Conservation (phyloP, 2,113 vertebrate genomes). For the Ellobius talpinus region DNA sequence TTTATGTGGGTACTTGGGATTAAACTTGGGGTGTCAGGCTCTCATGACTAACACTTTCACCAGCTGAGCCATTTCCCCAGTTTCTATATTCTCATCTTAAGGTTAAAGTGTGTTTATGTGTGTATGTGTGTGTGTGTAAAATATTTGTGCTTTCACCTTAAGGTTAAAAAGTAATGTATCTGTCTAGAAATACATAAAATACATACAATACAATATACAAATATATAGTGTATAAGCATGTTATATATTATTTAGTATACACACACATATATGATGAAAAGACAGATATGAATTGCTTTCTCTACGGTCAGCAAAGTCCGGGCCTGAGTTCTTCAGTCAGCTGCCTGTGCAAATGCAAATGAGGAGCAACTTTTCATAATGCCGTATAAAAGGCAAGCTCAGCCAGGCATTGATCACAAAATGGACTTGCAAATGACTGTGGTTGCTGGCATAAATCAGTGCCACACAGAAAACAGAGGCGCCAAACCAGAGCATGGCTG, state of each 20-base stretch:
- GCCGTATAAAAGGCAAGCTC: conserved; percentile 33
- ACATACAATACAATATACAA: background rate
- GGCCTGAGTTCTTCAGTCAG: background rate
- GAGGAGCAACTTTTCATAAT: conserved; percentile 56
- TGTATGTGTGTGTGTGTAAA: background rate
- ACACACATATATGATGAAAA: background rate
- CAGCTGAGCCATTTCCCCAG: no score
- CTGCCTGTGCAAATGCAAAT: conserved; percentile 51
- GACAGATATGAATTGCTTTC: background rate
- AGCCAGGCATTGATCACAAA: conserved; percentile 70
- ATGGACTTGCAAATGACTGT: conserved; percentile 58
- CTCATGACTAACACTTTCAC: background rate
- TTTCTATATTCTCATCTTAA: background rate
- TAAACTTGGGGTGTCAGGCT: background rate
- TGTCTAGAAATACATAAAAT: background rate
- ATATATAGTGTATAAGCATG: background rate
- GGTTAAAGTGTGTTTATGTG: background rate
- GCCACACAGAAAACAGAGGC: conserved; percentile 62
- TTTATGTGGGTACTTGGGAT: background rate
- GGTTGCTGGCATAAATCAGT: conserved; percentile 69
- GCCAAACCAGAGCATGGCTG: conserved; percentile 25
- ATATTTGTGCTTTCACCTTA: background rate
- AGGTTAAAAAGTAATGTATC: background rate
- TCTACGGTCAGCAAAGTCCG: background rate
- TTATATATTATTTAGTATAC: background rate